Base-by-base conservation (phyloP, 2,888 invertebrate species). In the Pristionchus arcanus region DNA sequence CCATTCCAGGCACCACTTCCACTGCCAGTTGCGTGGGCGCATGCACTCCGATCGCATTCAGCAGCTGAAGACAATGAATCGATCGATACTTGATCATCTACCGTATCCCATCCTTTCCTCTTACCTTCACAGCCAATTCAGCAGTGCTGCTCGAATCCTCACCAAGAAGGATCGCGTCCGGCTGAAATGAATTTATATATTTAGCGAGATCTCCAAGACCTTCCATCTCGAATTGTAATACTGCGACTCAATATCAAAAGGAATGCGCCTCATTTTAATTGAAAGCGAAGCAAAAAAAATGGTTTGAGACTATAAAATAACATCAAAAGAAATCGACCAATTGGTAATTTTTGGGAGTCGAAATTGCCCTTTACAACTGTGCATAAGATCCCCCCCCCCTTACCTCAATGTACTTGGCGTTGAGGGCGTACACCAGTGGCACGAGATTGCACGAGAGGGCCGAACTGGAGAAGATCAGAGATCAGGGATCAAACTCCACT, bases 1-100 rank as follows among this genome's bases (percentile, higher is more conserved):
- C 91, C 88, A 91, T 92, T 68, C 94, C 94, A 2, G 91, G 92
- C n/a, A 94, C 87, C 9, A 90, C 83, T 16, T 91, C 91, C 25
- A 93, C 84, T 0, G 90, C 84, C 2, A 93, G 63, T 49, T 93
- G 92, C 5, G 92, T 90, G 16, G 91, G 90, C 0, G 92, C 89
- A 13, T 87, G n/a, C n/a, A 85, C 55, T 3, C 93, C 93, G 68
- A 93, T 68, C 68, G 90, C 90, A 4, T 84, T 71, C 16, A 92
- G 91, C 66, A 94, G 91, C 91, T 92, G 85, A 90, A 91, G 55
- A 55, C 21, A 71, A 15, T 25, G 28, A 4, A 71, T 71, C 71
- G 16, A 28, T 31, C 28, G 28, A 71, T 71, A 71, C 42, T 49
- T 49, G 9, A 49, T 49, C 42, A 49, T 71, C 13, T 21, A 83